phyloP scores from a whole-genome alignment of 2,113 vertebrate species.

The Montifringilla adamsi region DNA sequence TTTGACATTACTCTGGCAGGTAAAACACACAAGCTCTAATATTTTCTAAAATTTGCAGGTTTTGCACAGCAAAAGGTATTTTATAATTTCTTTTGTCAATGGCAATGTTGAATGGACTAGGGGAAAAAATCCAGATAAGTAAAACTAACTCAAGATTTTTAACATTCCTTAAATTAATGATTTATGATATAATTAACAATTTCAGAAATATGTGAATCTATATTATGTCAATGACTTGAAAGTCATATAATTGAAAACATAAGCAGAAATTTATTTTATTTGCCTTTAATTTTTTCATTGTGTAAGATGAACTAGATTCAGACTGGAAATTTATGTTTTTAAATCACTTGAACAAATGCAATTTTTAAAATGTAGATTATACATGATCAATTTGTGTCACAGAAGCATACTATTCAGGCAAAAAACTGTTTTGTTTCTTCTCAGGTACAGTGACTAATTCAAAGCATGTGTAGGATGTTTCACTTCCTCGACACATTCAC shows the following conservation, averaged over 20 bases:
- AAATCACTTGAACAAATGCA: background rate
- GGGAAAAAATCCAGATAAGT: accelerated
- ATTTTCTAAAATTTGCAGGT: background rate
- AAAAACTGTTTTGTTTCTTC: background rate
- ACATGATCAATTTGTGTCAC: background rate
- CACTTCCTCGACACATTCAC: background rate
- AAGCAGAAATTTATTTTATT: background rate
- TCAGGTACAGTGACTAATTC: background rate
- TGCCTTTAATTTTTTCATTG: background rate
- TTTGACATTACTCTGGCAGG: background rate
- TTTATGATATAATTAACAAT: background rate
- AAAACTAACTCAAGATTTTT: background rate
- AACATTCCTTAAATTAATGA: background rate
- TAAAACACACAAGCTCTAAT: background rate
- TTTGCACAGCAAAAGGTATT: background rate
- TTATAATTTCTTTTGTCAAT: background rate
- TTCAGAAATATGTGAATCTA: background rate
- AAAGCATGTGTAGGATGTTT: background rate
- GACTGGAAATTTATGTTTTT: background rate
- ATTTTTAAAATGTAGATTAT: background rate
- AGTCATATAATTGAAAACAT: background rate
- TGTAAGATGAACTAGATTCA: background rate
- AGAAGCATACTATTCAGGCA: background rate
- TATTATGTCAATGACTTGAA: background rate
- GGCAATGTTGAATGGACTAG: background rate